Conservation (phyloP, 2,888 invertebrate genomes). For the Hoplodrina blanda region DNA sequence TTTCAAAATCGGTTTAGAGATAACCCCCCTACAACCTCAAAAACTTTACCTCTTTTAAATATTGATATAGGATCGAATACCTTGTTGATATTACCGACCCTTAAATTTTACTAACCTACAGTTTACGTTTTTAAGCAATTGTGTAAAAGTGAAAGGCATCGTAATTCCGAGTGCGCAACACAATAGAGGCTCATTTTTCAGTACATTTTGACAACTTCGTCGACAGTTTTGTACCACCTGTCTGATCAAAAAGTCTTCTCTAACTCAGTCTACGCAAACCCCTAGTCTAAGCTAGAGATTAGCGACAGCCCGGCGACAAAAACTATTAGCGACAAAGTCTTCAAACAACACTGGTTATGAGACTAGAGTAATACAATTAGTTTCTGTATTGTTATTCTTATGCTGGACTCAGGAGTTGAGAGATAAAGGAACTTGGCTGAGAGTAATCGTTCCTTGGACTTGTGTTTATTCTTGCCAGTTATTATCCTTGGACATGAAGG, state of each 20-base stretch:
- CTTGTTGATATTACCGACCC: too few species aligned
- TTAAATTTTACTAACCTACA: too few species aligned
- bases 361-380: slow-evolving; percentile 44
- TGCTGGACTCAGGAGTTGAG: background rate
- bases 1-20: too few species aligned
- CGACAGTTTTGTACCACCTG: background rate
- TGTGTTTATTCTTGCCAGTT: background rate
- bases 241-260: too few species aligned
- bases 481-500: background rate
- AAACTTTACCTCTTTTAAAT: too few species aligned
- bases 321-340: slow-evolving; percentile 29
- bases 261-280: background rate
- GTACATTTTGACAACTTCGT: background rate
- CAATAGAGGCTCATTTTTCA: background rate
- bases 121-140: too few species aligned
- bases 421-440: slow-evolving; percentile 14
- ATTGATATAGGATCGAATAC: too few species aligned
- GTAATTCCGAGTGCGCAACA: too few species aligned
- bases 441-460: slow-evolving; percentile 8
- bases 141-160: too few species aligned
- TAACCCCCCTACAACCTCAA: too few species aligned
- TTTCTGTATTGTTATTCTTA: slow-evolving; percentile 33
- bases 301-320: slow-evolving; percentile 50
- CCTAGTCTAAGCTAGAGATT: slow-evolving; percentile 24
- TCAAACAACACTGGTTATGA: slow-evolving; percentile 27